Percentiles rank a stretch among this genome's conserved stretches.
Conservation (phyloP, 2,113 vertebrate species). For the Elephas maximus region DNA sequence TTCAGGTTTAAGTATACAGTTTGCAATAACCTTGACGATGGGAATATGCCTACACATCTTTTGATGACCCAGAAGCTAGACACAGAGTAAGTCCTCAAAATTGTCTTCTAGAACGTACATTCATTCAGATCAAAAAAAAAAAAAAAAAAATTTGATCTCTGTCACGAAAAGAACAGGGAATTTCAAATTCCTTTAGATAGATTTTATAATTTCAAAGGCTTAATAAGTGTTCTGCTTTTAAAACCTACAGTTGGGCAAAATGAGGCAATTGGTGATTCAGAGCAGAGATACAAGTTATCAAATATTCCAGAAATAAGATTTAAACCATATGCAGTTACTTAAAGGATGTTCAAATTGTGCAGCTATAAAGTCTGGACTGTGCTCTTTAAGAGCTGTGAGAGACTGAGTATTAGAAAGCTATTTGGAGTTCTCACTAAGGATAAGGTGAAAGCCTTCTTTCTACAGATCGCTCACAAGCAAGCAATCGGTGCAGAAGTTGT, state of each 20-base stretch:
- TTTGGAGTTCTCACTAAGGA: conserved; percentile 87
- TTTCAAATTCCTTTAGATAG: conserved; percentile 16
- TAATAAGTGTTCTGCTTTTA: conserved; percentile 29
- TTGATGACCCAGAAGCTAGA: background rate
- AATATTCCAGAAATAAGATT: conserved; percentile 70
- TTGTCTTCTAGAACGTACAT: background rate
- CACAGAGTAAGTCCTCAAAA: background rate
- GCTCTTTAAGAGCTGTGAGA: conserved; percentile 81
- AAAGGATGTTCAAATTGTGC: conserved; percentile 78
- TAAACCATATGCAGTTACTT: conserved; percentile 78
- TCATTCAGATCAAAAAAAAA: background rate
- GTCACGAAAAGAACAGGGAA: background rate
- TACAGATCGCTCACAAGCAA: conserved; percentile 89
- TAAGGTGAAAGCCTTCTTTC: conserved; percentile 87
- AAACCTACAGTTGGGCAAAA: conserved; percentile 7
- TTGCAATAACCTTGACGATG: background rate
- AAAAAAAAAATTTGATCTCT: background rate
- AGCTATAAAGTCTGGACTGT: conserved; percentile 78
- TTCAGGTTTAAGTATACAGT: background rate
- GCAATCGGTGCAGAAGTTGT: conserved; percentile 87
- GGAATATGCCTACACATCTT: background rate
- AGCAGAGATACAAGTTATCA: conserved; percentile 51
- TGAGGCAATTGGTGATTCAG: conserved; percentile 67
- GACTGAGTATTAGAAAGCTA: conserved; percentile 85
- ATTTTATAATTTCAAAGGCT: background rate